A percentile compares a stretch with the other conserved stretches of the same genome.
Evolutionary conservation across 2,797 vertebrate species (phyloP).

Genomic region (Cynodonichthys magdalenae): DNA sequence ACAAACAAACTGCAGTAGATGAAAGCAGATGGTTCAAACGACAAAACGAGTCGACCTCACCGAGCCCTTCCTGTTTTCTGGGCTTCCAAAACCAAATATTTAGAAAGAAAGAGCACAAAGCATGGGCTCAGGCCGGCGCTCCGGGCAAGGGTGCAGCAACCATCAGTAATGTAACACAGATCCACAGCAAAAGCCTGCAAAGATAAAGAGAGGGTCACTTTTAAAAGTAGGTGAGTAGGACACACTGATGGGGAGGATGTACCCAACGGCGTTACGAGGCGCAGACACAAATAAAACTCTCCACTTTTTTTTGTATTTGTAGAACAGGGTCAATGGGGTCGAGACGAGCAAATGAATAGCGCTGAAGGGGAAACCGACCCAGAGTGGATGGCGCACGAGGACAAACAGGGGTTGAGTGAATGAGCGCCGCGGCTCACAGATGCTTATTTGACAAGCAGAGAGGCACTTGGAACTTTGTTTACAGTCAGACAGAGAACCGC

Average conservation of each 20-base stretch:
- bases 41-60: background rate
- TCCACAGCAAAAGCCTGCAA: background rate
- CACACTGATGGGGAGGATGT: conserved; percentile 10
- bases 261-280: conserved; percentile 25
- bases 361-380: conserved; percentile 25
- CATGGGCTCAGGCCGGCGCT: conserved; percentile 6
- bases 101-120: background rate
- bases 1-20: too few relatives aligned
- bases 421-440: conserved; percentile 35
- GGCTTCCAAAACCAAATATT: background rate
- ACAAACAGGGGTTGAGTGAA: conserved; percentile 32
- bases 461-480: conserved; percentile 50
- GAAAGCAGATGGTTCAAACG: too few relatives aligned
- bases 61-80: background rate
- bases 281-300: conserved; percentile 19
- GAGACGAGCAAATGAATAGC: conserved; percentile 37
- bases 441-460: conserved; percentile 42
- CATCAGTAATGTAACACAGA: conserved; percentile 2
- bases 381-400: conserved; percentile 20
- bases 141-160: conserved; percentile 3
- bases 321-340: conserved; percentile 28
- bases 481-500: conserved; percentile 34
- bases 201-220: conserved; percentile 30
- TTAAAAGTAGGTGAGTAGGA: conserved; percentile 42
- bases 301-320: conserved; percentile 16